A percentile compares a stretch with the other conserved stretches of the same genome.
phyloP scores from a whole-genome alignment of 2,888 invertebrate species.

The Cephus pygmeus region DNA sequence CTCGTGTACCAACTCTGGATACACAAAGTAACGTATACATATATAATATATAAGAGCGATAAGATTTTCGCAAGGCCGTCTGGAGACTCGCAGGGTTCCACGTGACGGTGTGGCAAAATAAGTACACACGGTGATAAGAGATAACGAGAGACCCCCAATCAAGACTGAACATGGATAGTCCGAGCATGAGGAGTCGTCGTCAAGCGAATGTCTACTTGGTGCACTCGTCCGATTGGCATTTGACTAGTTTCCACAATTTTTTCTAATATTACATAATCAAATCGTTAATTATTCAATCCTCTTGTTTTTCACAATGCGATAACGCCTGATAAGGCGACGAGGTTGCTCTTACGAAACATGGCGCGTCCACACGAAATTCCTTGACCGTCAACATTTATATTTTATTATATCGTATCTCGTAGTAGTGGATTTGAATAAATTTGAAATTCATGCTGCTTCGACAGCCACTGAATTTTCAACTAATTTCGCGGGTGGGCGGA shows the following conservation, averaged over 20 bases:
- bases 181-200: background rate
- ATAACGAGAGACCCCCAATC: background rate
- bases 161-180: background rate
- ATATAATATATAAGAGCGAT: background rate
- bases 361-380: background rate
- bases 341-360: background rate
- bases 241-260: background rate
- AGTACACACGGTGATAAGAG: background rate
- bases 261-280: background rate
- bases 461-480: background rate
- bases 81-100: background rate
- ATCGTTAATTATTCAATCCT: background rate
- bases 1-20: background rate
- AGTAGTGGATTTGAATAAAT: background rate
- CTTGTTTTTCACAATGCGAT: background rate
- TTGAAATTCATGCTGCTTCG: background rate
- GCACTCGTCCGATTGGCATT: background rate
- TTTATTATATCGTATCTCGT: background rate
- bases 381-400: background rate
- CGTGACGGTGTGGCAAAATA: background rate
- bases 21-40: background rate
- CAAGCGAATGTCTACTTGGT: background rate
- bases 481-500: background rate
- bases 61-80: background rate
- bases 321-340: background rate